Evolutionary conservation across 2,797 vertebrate species (phyloP).

Genomic region (Morus bassanus): DNA sequence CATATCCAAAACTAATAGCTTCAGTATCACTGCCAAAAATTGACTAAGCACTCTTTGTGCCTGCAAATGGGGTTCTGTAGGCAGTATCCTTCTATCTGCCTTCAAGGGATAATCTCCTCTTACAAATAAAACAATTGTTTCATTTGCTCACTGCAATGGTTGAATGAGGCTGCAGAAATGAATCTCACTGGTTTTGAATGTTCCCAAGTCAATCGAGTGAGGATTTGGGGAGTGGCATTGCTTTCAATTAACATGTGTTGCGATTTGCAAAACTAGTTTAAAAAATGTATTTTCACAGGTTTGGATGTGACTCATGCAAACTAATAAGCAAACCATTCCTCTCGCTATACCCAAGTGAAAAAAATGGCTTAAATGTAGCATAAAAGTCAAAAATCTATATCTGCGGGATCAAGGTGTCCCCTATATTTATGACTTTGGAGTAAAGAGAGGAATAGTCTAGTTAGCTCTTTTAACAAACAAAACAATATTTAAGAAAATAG

Average conservation of each 20-base stretch:
- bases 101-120: slow-evolving; percentile 61
- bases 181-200: neutral
- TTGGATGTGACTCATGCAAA: neutral
- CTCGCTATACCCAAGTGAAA: neutral
- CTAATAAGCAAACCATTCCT: neutral
- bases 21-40: slow-evolving; percentile 55
- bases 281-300: slow-evolving; percentile 2
- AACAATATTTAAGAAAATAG: slow-evolving; percentile 37
- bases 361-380: neutral
- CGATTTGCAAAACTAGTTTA: neutral
- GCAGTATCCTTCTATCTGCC: slow-evolving; percentile 56
- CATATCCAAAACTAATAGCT: slow-evolving; percentile 58
- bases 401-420: neutral
- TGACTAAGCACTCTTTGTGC: slow-evolving; percentile 56
- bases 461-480: slow-evolving; percentile 41
- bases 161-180: slow-evolving; percentile 57
- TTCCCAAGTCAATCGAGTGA: neutral
- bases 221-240: neutral
- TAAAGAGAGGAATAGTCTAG: neutral
- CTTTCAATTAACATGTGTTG: neutral
- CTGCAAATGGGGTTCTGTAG: slow-evolving; percentile 49
- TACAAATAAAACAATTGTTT: slow-evolving; percentile 67
- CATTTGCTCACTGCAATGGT: slow-evolving; percentile 36
- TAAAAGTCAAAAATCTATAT: neutral
- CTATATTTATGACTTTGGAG: neutral